Evolutionary conservation across 1,140 invertebrate species (phyloP).

Genomic region (Contarinia nasturtii): DNA sequence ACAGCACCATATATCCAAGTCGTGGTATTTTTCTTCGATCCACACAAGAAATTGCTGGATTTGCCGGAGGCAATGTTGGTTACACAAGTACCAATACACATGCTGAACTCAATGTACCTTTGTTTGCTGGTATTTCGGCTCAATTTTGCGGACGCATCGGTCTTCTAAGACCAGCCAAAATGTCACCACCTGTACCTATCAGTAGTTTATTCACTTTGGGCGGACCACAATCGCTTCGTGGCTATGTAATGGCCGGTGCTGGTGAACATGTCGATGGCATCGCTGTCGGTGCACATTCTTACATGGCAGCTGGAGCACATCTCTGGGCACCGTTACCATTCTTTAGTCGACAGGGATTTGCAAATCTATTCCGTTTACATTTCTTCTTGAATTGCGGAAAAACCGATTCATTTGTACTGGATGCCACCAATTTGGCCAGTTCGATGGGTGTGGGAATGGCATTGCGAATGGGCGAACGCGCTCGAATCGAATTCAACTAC

Average conservation of each 20-base stretch:
- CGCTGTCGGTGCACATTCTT: conserved; percentile 17
- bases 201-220: conserved; percentile 20
- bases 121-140: conserved; percentile 15
- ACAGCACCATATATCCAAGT: conserved; percentile 18
- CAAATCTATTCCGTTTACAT: conserved; percentile 19
- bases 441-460: conserved; percentile 15
- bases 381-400: conserved; percentile 23
- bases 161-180: conserved; percentile 13
- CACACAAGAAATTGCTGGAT: conserved; percentile 18
- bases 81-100: conserved; percentile 19
- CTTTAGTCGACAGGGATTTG: conserved; percentile 17
- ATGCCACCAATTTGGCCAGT: conserved; percentile 6
- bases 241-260: conserved; percentile 18
- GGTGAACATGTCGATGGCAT: conserved; percentile 18
- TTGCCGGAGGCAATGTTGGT: conserved; percentile 16
- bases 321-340: conserved; percentile 21
- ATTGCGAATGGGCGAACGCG: conserved; percentile 18
- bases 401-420: conserved; percentile 15
- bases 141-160: conserved; percentile 20
- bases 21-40: conserved; percentile 16
- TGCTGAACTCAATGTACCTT: conserved; percentile 18
- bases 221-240: conserved; percentile 17
- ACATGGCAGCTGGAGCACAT: conserved; percentile 19
- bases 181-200: conserved; percentile 16
- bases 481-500: conserved; percentile 23